Evolutionary conservation across 2,113 vertebrate genomes (phyloP), one percentile per base, ranked within the genome.

Genomic region (Poecile atricapillus): DNA sequence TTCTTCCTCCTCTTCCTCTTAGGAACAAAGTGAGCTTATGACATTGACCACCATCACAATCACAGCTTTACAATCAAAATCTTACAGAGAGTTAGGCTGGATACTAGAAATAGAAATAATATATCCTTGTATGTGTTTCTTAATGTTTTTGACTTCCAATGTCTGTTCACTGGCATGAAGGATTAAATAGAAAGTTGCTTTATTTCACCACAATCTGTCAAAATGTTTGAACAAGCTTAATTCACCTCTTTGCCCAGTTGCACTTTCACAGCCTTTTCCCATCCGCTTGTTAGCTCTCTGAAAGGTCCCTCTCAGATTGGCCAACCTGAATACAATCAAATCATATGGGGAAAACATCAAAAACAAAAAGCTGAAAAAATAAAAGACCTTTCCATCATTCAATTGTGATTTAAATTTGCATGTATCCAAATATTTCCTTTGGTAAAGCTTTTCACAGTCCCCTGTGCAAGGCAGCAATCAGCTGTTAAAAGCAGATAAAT

Each of bases 401-500:
- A 86, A 80, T 92, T 96, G 87, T 94, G 58, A 95, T 94, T 95
- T 84, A 95, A 94, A 95, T 97, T 92, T 97, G 65, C 69, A 71
- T 65, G 73, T 83, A 94, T 91, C 79, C 62, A 94, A 95, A 97
- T 92, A 83, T 65, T 87, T 95, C 93, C 24, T 89, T 93, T 88
- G 76, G 59, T 95, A 96, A 96, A 88, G 70, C 78, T 81, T 76
- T 91, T 73, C 64, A 25, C 37, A 73, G 81, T 92, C 91, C 89
- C 94, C 60, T 75, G 55, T 84, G 89, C 52, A 87, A 96, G 84
- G 70, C 76, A 91, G 52, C 47, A 89, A 93, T 94, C 89, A 92
- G 89, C 95, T 95, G 83, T 85, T 96, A 96, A 90, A 85, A 73
- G 60, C 71, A 97, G 96, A 97, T 97, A 97, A 97, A 96, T 97